Percentiles rank a stretch among this genome's conserved stretches.
phyloP scores from a whole-genome alignment of 2,888 invertebrate species.

The Parnassius orleans region DNA sequence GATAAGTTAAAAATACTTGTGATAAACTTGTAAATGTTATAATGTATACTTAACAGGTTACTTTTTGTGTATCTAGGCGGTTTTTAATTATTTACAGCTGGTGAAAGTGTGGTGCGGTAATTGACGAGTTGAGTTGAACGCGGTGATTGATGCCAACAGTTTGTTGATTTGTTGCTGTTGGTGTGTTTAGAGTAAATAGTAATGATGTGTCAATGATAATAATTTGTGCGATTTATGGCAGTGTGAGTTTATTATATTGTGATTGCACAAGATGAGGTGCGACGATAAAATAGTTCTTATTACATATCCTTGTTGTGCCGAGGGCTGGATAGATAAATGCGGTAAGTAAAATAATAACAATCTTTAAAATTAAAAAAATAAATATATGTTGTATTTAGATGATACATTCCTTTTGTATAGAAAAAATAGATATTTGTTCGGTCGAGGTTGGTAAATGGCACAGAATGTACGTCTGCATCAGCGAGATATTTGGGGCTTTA shows the following conservation, averaged over 20 bases:
- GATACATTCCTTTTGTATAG: too few species aligned
- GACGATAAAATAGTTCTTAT: conserved; percentile 55
- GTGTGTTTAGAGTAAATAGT: conserved; percentile 50
- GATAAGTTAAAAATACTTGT: too few species aligned
- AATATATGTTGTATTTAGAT: too few species aligned
- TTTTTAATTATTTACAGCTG: conserved; percentile 46
- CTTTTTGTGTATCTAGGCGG: not conserved
- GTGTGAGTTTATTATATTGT: conserved; percentile 45
- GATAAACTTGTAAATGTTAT: too few species aligned
- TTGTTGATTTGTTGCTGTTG: conserved; percentile 32
- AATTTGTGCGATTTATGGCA: conserved; percentile 34
- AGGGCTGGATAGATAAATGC: conserved; percentile 74
- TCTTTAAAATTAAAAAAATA: too few species aligned
- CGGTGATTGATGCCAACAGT: conserved; percentile 27
- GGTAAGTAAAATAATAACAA: conserved; percentile 52
- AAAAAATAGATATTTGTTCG: too few species aligned
- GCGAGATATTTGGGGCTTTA: conserved; percentile 59
- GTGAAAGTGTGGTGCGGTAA: conserved; percentile 69
- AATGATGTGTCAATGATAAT: conserved; percentile 43
- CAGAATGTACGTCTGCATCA: conserved; percentile 36
- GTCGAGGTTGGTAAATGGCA: too few species aligned
- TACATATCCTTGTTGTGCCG: conserved; percentile 69
- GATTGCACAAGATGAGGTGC: conserved; percentile 58
- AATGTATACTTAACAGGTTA: too few species aligned
- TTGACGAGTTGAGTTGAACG: conserved; percentile 38